Base-by-base conservation (phyloP, 2,797 vertebrate genomes). In the Myioborus melanocephalus region DNA sequence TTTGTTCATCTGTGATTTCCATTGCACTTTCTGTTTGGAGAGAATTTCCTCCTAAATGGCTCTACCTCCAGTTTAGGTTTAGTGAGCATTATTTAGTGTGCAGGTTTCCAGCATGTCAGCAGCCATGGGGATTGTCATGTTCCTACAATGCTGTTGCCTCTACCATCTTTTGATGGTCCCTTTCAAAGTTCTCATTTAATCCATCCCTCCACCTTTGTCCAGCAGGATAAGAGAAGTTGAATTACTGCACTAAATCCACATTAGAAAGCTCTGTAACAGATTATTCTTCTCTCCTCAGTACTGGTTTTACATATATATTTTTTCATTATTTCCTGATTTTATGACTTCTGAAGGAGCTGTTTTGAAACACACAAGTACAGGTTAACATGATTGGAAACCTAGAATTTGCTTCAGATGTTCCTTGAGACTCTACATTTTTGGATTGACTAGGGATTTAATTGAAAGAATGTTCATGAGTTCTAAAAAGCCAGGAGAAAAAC, bases 1-100 rank as follows among this genome's bases (percentile, higher is more conserved):
- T 92, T 86, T 85, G 56, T 69, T 91, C 11, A 0, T 61, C 72
- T 82, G 61, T 59, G 76, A 34, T 78, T 94, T 90, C 88, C 92
- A 84, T 10, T 90, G 63, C 55, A 4, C 28, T 89, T 90, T 84
- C n/a, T 90, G 16, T 66, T 92, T 63, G 34, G 46, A 32, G 56
- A 77, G 64, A 60, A 64, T 71, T 77, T 68, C 63, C 76, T 89
- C 0, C 1, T 60, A 41, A 80, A 52, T 0, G 8, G 10, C 52
- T 52, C 39, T 14, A 20, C 55, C 41, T 87, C 15, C 69, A 63
- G 20, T 44, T 37, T 57, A 69, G 44, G n/a, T 49, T 73, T 49
- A 35, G 41, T 22, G 50, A 19, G 12, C 10, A 7, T 69, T 68
- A 16, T 56, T 68, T 71, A 64, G 44, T 5, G 22, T 22, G 9